Conservation (phyloP, 2,888 invertebrate genomes). For the Linyphia triangularis region DNA sequence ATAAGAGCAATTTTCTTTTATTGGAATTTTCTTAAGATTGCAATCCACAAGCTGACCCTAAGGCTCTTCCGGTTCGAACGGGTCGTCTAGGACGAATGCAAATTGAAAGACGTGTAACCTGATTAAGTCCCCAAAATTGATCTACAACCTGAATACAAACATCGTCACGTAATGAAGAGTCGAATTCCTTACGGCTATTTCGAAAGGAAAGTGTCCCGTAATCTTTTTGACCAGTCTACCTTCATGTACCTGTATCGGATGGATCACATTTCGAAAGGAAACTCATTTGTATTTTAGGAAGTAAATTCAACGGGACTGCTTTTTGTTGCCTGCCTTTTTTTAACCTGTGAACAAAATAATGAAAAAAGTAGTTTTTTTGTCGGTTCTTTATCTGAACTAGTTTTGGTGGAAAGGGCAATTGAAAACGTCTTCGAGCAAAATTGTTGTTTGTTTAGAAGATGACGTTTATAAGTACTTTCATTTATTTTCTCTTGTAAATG, state of each 20-base stretch:
- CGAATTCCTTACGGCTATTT: too few species aligned
- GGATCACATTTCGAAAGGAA: neutral
- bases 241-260: neutral
- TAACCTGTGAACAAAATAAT: too few species aligned
- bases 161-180: neutral
- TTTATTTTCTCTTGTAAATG: neutral
- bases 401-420: slow-evolving; percentile 6
- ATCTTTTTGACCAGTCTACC: slow-evolving; percentile 3
- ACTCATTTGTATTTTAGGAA: slow-evolving; percentile 32
- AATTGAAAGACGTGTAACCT: neutral
- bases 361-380: too few species aligned
- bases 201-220: neutral
- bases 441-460: neutral
- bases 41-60: too few species aligned
- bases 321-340: too few species aligned
- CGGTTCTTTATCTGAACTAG: neutral
- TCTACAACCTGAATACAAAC: neutral
- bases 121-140: neutral
- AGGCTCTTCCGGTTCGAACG: neutral
- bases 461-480: neutral
- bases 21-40: too few species aligned
- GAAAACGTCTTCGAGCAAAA: neutral
- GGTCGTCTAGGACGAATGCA: slow-evolving; percentile 17
- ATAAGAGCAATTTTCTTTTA: too few species aligned
- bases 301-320: neutral